Conservation (phyloP, 2,888 invertebrate species). For the Corbicula japonica region DNA sequence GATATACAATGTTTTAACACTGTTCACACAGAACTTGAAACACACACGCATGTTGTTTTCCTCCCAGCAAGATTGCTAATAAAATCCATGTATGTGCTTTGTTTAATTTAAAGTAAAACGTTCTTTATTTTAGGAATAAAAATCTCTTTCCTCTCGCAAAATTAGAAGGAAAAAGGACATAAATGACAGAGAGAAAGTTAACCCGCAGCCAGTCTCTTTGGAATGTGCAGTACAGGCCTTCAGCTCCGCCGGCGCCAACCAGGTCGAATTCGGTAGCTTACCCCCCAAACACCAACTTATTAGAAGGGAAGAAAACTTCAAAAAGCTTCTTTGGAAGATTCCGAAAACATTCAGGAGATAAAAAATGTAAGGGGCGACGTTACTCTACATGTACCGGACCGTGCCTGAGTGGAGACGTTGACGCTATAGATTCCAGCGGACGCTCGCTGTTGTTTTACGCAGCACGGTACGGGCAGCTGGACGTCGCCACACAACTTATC, state of each 20-base stretch:
- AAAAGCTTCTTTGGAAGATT: neutral
- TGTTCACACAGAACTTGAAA: no score
- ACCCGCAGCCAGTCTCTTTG: constrained; percentile 4
- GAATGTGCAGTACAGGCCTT: neutral
- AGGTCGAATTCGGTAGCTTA: neutral
- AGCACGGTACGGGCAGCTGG: no score
- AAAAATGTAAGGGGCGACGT: neutral
- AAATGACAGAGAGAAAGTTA: neutral
- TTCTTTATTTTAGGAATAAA: no score
- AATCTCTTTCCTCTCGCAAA: no score
- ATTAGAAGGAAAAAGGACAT: no score
- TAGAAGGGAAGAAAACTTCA: no score
- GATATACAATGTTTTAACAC: no score
- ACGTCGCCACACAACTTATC: constrained; percentile 64
- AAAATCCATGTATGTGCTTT: no score
- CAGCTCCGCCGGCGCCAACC: neutral
- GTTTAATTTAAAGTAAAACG: no score
- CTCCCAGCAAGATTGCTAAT: no score
- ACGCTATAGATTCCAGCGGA: constrained; percentile 55
- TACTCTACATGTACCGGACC: constrained; percentile 11
- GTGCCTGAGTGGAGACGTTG: constrained; percentile 47
- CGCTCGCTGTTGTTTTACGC: constrained; percentile 63
- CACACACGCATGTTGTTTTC: no score
- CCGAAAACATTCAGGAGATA: neutral
- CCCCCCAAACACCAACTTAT: neutral